Conservation (phyloP, 2,888 invertebrate genomes). For the Mechanitis mazaeus region DNA sequence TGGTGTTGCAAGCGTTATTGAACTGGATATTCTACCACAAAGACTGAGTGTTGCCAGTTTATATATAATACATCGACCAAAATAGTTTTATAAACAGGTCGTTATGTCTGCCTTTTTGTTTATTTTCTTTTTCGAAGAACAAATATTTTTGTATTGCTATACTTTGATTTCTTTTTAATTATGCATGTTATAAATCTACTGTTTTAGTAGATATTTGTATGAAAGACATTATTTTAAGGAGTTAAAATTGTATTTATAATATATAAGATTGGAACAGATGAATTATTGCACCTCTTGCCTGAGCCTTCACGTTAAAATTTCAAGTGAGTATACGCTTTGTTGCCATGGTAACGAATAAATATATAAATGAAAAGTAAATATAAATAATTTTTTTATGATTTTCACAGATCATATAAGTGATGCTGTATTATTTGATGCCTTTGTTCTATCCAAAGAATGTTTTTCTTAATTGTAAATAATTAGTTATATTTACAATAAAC, state of each 20-base stretch:
- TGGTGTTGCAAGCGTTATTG: slow-evolving; percentile 57
- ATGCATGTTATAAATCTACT: not conserved
- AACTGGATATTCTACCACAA: slow-evolving; percentile 63
- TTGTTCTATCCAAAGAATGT: not conserved
- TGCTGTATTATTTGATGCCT: not conserved
- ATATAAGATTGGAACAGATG: slow-evolving; percentile 12
- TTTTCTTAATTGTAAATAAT: not conserved
- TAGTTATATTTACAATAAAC: too few species aligned
- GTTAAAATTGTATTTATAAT: too few species aligned
- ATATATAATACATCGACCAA: slow-evolving; percentile 38
- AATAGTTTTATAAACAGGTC: slow-evolving; percentile 29
- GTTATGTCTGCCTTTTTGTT: slow-evolving; percentile 20
- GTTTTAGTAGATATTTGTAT: slow-evolving; percentile 5
- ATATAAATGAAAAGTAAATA: too few species aligned
- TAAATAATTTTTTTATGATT: not conserved
- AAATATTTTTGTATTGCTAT: too few species aligned
- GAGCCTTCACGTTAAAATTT: slow-evolving; percentile 17
- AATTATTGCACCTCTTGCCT: slow-evolving; percentile 17
- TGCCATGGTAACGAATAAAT: too few species aligned
- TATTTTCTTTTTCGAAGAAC: not conserved
- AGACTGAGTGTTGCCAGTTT: slow-evolving; percentile 45
- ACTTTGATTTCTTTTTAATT: not conserved
- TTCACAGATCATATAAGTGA: not conserved
- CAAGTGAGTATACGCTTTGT: too few species aligned
- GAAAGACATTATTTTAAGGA: too few species aligned